Evolutionary conservation across 2,888 invertebrate genomes (phyloP), one percentile per base, ranked within the genome.

Genomic region (Macaria notata): DNA sequence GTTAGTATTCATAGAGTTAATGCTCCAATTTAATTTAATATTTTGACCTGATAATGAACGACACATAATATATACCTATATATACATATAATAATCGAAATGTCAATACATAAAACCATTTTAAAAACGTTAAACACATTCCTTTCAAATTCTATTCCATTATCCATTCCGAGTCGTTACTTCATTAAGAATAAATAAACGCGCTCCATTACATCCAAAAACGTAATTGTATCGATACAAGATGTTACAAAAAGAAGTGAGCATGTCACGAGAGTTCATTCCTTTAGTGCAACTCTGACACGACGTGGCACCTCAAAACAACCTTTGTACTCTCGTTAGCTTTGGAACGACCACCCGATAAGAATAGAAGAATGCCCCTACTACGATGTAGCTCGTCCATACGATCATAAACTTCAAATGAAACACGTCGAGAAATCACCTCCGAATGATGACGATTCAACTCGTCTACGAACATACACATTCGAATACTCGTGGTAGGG

Each of bases 251-350:
- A 76, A 78, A 68, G 69, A 73, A 79, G 75, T 73, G 76, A 80
- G 76, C 75, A 73, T 72, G 79, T 79, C 78, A 81, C 76, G 78
- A 78, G 74, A 78, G 76, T 81, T 79, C 74, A 74, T 75, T 76
- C 79, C 76, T 80, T 78, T 77, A 72, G 76, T 73, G 66, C 77
- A 70, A 72, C 75, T 78, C 80, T 83, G 86, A 87, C 87, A 83
- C 80, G 86, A 77, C 81, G 75, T 81, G 81, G 79, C 86, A 86
- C 84, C 84, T 88, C 86, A 84, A 76, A 89, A 88, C 87, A 88
- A 86, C 82, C 85, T 86, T 88, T 88, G 86, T 88, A 77, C 84
- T 86, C 84, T 86, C 72, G 85, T 88, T 87, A 85, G 81, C 76
- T 81, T 76, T 73, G 73, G 75, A 79, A 78, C 86, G 88, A 90